Evolutionary conservation across 2,888 invertebrate species (phyloP).

Genomic region (Ichneumoninae sp.): DNA sequence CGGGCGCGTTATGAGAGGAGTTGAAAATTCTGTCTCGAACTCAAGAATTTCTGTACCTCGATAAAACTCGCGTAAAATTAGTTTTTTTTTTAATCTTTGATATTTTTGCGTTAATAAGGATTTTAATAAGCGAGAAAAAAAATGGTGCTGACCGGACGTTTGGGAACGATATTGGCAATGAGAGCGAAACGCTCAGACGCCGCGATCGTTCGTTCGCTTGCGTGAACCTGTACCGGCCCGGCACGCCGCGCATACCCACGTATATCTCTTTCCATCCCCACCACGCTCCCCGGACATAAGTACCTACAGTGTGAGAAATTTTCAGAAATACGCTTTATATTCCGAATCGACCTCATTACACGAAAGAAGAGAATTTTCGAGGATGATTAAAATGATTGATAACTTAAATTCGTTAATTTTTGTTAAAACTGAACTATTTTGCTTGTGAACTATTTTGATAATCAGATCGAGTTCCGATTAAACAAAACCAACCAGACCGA

Average conservation of each 20-base stretch:
- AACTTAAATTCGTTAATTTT: neutral
- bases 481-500: too few relatives aligned
- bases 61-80: neutral
- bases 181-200: neutral
- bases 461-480: neutral
- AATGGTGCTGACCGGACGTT: constrained; percentile 4
- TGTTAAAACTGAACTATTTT: neutral
- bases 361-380: neutral
- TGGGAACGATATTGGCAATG: constrained; percentile 12
- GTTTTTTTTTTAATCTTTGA: neutral
- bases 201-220: neutral
- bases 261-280: neutral
- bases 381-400: neutral
- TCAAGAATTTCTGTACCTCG: neutral
- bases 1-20: neutral
- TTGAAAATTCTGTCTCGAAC: neutral
- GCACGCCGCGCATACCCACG: neutral
- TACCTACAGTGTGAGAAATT: neutral
- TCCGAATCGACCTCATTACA: neutral
- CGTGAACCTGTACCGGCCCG: neutral
- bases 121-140: constrained; percentile 20
- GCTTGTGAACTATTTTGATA: neutral
- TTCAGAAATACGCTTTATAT: neutral
- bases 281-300: neutral
- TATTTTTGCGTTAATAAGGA: neutral